phyloP scores from a whole-genome alignment of 2,888 invertebrate species.

The Andrena chrysosceles region DNA sequence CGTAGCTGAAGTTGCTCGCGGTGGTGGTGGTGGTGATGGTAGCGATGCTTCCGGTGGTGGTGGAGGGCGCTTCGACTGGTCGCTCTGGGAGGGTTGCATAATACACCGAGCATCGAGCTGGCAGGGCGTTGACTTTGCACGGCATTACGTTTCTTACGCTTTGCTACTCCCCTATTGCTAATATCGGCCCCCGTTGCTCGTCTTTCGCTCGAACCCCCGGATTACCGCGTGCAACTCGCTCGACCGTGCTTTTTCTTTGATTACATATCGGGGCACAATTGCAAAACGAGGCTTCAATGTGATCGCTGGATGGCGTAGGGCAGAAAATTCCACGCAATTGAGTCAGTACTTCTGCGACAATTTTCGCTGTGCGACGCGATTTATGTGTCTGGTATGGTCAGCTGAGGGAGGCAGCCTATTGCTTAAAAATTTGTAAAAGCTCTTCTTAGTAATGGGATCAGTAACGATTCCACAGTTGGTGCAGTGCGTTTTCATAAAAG shows the following conservation, averaged over 20 bases:
- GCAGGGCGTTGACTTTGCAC: conserved; percentile 82
- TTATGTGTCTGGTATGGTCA: background rate
- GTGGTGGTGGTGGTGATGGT: conserved; percentile 41
- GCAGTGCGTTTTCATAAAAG: no score
- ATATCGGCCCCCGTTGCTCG: conserved; percentile 55
- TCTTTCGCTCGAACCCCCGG: conserved; percentile 39
- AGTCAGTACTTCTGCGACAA: background rate
- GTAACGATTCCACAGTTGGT: background rate
- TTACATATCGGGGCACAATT: conserved; percentile 20
- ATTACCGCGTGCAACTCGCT: conserved; percentile 22
- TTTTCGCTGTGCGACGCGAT: background rate
- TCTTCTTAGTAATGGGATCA: no score
- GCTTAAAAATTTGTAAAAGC: background rate
- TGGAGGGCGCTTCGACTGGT: conserved; percentile 74
- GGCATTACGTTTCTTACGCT: conserved; percentile 69
- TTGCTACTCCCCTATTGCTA: conserved; percentile 64
- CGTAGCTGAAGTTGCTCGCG: conserved; percentile 52
- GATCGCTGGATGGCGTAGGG: background rate
- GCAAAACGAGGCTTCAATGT: background rate
- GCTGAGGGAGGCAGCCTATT: background rate
- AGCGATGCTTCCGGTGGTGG: conserved; percentile 48
- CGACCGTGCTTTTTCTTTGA: conserved; percentile 30
- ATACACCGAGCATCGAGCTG: conserved; percentile 79
- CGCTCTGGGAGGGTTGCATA: conserved; percentile 81
- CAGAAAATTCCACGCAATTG: conserved; percentile 1